Conservation (phyloP, 2,797 vertebrate genomes). For the Melopsittacus undulatus region DNA sequence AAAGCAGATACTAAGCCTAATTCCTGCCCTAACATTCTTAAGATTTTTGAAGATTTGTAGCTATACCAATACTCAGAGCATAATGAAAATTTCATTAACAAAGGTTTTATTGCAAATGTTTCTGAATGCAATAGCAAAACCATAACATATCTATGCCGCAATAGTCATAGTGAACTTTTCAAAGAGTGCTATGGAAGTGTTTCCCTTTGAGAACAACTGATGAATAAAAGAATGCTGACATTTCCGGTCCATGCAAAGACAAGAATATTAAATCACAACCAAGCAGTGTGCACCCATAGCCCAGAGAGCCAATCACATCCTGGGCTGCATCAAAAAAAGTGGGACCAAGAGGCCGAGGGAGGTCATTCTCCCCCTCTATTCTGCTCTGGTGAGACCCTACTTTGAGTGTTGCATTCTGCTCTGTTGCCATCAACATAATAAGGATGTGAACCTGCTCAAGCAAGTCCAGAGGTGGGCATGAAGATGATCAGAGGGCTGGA, state of each 20-base stretch:
- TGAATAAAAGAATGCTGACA: slow-evolving; percentile 25
- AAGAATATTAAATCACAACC: slow-evolving; percentile 1
- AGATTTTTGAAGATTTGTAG: background rate
- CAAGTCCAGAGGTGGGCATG: background rate
- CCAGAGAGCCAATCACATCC: background rate
- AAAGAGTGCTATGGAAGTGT: background rate
- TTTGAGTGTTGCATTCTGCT: background rate
- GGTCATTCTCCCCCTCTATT: background rate
- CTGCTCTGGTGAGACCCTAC: background rate
- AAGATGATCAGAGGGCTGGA: background rate
- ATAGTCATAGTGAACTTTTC: background rate
- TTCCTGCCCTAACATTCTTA: background rate
- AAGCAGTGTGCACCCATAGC: background rate
- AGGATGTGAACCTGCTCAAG: background rate
- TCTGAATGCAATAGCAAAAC: background rate
- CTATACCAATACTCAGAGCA: background rate
- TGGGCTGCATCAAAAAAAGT: background rate
- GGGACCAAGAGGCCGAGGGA: background rate
- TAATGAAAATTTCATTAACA: slow-evolving; percentile 11
- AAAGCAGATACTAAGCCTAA: background rate
- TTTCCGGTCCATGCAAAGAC: background rate
- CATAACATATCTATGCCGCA: background rate
- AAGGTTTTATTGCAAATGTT: background rate
- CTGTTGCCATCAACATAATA: background rate
- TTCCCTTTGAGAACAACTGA: background rate